Conservation (phyloP, 2,113 vertebrate genomes). For the Jaculus jaculus region DNA sequence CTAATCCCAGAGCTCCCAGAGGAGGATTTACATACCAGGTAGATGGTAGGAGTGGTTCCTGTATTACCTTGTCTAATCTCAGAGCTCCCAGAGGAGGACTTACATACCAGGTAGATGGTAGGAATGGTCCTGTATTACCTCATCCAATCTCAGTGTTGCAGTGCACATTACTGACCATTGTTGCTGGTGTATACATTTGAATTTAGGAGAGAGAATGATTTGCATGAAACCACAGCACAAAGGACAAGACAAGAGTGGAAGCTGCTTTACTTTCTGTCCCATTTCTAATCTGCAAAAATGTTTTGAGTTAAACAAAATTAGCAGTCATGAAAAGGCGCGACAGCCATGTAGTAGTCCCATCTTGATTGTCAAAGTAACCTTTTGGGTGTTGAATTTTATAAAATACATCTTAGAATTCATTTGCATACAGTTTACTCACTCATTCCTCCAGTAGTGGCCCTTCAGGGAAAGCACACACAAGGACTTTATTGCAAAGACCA, state of each 20-base stretch:
- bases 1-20: too few relatives aligned
- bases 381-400: not conserved
- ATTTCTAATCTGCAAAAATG: constrained; percentile 30
- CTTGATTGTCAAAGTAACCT: constrained; percentile 39
- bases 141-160: too few relatives aligned
- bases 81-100: too few relatives aligned
- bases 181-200: not conserved
- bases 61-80: too few relatives aligned
- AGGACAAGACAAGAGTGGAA: not conserved
- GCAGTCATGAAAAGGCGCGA: not conserved
- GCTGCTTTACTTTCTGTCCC: not conserved
- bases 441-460: not conserved
- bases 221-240: not conserved
- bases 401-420: constrained; percentile 30
- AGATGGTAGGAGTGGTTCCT: too few relatives aligned
- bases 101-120: too few relatives aligned
- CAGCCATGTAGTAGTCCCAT: not conserved
- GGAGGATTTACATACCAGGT: too few relatives aligned
- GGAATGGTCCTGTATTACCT: too few relatives aligned
- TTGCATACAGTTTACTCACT: not conserved
- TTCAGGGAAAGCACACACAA: not conserved
- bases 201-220: not conserved
- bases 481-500: not conserved
- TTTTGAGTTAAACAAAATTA: constrained; percentile 38
- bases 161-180: not conserved